Conservation (phyloP, 2,113 vertebrate genomes). For the Thunnus maccoyii region DNA sequence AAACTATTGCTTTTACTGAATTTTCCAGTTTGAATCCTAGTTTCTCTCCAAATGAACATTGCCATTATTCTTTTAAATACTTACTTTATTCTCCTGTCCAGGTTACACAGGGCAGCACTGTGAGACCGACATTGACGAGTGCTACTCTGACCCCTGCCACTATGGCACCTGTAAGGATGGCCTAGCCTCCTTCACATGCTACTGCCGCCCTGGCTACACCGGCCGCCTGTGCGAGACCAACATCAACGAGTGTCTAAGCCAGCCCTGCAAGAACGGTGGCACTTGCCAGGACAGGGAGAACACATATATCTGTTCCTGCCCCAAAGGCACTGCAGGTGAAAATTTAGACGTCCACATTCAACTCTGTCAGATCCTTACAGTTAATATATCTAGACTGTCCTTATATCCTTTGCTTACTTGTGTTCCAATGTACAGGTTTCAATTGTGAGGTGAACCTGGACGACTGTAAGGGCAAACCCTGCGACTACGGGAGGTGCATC, state of each 20-base stretch:
- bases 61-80: background rate
- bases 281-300: slow-evolving; percentile 94
- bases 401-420: background rate
- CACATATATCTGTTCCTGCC: slow-evolving; percentile 91
- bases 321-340: slow-evolving; percentile 94
- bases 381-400: background rate
- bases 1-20: background rate
- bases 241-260: slow-evolving; percentile 95
- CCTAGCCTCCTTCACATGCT: slow-evolving; percentile 91
- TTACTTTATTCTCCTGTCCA: slow-evolving; percentile 48
- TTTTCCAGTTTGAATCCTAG: background rate
- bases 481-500: slow-evolving; percentile 92
- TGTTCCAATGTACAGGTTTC: slow-evolving; percentile 81
- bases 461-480: slow-evolving; percentile 93
- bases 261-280: slow-evolving; percentile 94
- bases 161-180: slow-evolving; percentile 93
- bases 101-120: slow-evolving; percentile 92
- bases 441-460: slow-evolving; percentile 96
- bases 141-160: slow-evolving; percentile 93
- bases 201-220: slow-evolving; percentile 91
- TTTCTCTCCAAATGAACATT: background rate
- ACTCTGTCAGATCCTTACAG: background rate
- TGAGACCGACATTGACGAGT: slow-evolving; percentile 92
- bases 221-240: slow-evolving; percentile 95
- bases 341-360: background rate